A percentile compares a stretch with the other conserved stretches of the same genome.
These are phyloP conservation scores for Syngnathus typhle DNA, from an alignment of 2,113 vertebrate genomes.

Conservation along the genomic window DNA sequence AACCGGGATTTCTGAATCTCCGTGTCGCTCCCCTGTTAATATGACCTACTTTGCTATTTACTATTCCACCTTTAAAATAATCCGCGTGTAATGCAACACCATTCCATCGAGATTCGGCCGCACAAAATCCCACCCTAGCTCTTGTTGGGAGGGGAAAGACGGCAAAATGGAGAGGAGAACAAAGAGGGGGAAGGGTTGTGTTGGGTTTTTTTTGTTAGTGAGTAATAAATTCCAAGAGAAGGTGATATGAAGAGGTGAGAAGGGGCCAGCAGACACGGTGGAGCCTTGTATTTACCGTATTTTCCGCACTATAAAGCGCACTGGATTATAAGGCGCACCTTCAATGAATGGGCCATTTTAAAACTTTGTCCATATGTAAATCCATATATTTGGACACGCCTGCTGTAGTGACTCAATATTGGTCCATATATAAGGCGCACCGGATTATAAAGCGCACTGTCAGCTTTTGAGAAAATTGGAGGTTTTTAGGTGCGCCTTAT, in stretches of 20 bases:
- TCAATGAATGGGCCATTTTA: no score
- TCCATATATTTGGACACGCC: no score
- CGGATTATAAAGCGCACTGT: no score
- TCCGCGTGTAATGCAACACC: constrained; percentile 42
- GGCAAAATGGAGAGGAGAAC: constrained; percentile 24
- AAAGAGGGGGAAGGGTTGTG: constrained; percentile 18
- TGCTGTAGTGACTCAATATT: not conserved
- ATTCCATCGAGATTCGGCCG: constrained; percentile 37
- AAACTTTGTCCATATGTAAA: no score
- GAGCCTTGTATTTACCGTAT: constrained; percentile 2
- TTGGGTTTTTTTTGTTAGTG: constrained; percentile 60
- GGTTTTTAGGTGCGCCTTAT: no score
- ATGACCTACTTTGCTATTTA: not conserved
- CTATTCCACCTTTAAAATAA: constrained; percentile 36
- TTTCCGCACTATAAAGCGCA: no score
- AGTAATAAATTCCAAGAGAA: constrained; percentile 59
- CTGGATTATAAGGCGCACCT: no score
- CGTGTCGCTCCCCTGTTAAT: not conserved
- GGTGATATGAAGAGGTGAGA: constrained; percentile 14
- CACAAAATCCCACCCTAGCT: constrained; percentile 38
- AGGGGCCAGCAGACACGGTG: constrained; percentile 36
- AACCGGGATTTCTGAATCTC: not conserved
- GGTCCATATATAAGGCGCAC: constrained; percentile 1
- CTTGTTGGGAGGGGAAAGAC: constrained; percentile 27
- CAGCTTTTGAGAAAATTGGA: no score